A percentile compares a stretch with the other conserved stretches of the same genome.
phyloP scores from a whole-genome alignment of 2,888 invertebrate species.

The Saturnia japonica region DNA sequence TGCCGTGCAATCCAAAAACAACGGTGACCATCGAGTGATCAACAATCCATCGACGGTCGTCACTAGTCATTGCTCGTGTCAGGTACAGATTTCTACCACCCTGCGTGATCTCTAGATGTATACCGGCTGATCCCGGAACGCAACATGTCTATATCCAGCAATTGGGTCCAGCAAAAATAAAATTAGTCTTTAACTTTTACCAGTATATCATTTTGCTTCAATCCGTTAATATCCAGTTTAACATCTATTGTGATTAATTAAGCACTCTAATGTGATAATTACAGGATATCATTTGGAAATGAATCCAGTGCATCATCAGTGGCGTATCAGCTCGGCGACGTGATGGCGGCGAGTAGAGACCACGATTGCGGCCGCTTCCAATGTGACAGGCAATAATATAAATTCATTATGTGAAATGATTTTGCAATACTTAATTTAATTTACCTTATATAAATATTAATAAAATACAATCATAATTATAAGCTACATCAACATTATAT shows the following conservation, averaged over 20 bases:
- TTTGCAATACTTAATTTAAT: neutral
- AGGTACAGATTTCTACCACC: no score
- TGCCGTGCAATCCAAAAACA: no score
- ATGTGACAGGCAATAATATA: constrained; percentile 69
- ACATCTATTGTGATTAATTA: neutral
- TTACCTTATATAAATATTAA: neutral
- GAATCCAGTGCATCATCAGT: constrained; percentile 81
- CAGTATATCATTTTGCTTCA: no score
- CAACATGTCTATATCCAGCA: no score
- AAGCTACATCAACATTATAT: neutral
- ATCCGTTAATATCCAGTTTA: neutral
- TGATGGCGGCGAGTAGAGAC: constrained; percentile 87
- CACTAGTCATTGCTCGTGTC: no score
- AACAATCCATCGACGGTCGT: no score
- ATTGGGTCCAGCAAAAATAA: no score
- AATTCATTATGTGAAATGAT: neutral
- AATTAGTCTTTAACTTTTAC: no score
- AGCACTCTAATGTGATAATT: constrained; percentile 38
- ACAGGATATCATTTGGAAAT: constrained; percentile 84
- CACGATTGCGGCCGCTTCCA: constrained; percentile 86
- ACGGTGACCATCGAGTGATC: no score
- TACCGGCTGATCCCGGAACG: no score
- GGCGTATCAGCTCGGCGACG: constrained; percentile 86
- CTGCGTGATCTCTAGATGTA: no score
- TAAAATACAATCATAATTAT: neutral